These are phyloP conservation scores for Achroia grisella DNA, from an alignment of 1,140 invertebrate genomes.

Conservation along the genomic window DNA sequence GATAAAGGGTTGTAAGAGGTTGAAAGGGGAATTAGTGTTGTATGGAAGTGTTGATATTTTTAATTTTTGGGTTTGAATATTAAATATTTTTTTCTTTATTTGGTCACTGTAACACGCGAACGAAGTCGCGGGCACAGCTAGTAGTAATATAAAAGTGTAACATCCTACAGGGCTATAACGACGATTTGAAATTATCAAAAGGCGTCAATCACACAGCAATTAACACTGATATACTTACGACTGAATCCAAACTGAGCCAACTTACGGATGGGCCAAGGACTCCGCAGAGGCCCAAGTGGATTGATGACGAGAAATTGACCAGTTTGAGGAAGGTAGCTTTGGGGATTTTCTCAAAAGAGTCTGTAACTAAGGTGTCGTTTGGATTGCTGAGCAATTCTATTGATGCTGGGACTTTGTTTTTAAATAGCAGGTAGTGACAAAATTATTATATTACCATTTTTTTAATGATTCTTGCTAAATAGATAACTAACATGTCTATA, in stretches of 20 bases:
- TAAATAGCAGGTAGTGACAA: conserved; percentile 53
- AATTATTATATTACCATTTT: not conserved
- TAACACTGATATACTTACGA: conserved; percentile 26
- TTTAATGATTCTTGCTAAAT: too few species aligned
- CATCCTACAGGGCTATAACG: conserved; percentile 46
- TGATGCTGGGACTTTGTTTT: conserved; percentile 52
- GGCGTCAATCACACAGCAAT: conserved; percentile 37
- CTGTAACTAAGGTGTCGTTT: conserved; percentile 51
- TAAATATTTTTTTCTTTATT: too few species aligned
- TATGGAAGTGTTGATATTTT: too few species aligned
- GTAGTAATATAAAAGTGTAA: too few species aligned
- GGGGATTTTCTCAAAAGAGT: conserved; percentile 40
- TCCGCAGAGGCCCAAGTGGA: conserved; percentile 41
- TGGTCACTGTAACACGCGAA: too few species aligned
- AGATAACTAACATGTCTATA: too few species aligned
- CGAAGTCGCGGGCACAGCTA: too few species aligned
- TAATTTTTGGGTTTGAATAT: too few species aligned
- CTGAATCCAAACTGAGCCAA: conserved; percentile 28
- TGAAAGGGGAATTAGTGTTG: too few species aligned
- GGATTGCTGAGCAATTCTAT: conserved; percentile 47
- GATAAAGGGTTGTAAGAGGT: too few species aligned
- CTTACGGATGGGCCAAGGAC: conserved; percentile 33
- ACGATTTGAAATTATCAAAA: conserved; percentile 33
- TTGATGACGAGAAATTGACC: conserved; percentile 39
- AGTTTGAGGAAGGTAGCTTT: conserved; percentile 25